These are phyloP conservation scores for Glossosoma conforme DNA, from an alignment of 1,140 invertebrate genomes.

Conservation along the genomic window DNA sequence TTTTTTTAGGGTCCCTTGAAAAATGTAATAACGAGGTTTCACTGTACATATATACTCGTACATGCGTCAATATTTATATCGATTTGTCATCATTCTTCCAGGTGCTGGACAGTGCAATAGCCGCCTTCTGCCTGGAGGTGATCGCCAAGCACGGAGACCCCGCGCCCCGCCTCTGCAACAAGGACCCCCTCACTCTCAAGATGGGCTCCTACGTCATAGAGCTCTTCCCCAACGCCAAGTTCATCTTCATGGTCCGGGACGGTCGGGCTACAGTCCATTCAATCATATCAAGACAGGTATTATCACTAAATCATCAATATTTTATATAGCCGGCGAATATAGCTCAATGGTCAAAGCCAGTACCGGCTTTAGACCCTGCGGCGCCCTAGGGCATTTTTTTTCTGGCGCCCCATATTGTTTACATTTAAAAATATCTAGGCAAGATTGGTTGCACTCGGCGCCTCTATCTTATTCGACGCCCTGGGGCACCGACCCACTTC, in stretches of 20 bases:
- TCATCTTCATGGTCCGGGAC: constrained; percentile 97
- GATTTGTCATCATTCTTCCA: constrained; percentile 34
- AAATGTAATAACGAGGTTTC: constrained; percentile 16
- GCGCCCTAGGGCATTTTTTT: no score
- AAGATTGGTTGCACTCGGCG: no score
- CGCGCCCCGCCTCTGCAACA: constrained; percentile 91
- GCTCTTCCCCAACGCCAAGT: constrained; percentile 84
- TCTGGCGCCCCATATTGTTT: no score
- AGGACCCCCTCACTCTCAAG: constrained; percentile 96
- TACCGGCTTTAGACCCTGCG: no score
- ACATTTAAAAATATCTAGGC: no score
- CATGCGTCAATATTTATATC: not conserved
- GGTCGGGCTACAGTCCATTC: constrained; percentile 97
- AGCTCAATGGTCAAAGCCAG: no score
- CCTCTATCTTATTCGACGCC: no score
- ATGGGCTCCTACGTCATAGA: constrained; percentile 83
- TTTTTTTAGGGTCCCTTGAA: no score
- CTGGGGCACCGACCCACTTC: no score
- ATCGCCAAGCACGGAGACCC: constrained; percentile 94
- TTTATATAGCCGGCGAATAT: no score
- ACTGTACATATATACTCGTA: no score
- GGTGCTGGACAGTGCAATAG: constrained; percentile 91
- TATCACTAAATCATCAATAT: no score
- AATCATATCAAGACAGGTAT: constrained; percentile 89
- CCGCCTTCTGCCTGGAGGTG: constrained; percentile 94